Percentiles rank a stretch among this genome's conserved stretches.
Conservation (phyloP, 2,888 invertebrate species). For the Himalopsyche kuldschensis region DNA sequence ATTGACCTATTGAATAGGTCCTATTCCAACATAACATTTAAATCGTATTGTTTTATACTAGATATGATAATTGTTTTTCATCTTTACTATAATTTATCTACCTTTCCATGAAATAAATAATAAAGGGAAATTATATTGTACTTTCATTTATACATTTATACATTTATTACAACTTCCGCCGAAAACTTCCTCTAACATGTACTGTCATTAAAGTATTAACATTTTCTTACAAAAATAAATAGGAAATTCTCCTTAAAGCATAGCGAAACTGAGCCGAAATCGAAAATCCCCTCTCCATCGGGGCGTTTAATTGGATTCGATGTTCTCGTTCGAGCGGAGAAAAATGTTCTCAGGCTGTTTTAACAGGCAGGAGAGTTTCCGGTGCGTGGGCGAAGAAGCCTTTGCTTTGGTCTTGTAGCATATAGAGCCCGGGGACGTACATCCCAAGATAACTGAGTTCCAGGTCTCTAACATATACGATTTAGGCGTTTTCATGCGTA, state of each 20-base stretch:
- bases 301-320: neutral
- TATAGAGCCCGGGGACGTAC: neutral
- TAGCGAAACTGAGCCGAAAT: neutral
- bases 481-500: neutral
- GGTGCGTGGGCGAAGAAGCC: neutral
- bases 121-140: no score
- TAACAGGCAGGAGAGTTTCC: neutral
- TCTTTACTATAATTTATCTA: no score
- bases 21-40: no score
- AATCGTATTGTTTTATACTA: no score
- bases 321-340: neutral
- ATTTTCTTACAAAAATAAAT: neutral
- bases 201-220: neutral
- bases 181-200: neutral
- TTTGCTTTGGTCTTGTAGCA: neutral
- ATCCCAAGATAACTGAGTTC: neutral
- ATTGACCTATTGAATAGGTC: no score
- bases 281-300: neutral
- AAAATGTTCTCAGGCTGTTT: neutral
- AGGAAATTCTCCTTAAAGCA: neutral
- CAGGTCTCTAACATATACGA: neutral
- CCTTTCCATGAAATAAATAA: no score
- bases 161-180: neutral
- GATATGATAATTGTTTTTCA: no score
- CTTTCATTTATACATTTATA: neutral